These are phyloP conservation scores for Muscidifurax raptorellus DNA, from an alignment of 1,140 invertebrate species.

Conservation along the genomic window DNA sequence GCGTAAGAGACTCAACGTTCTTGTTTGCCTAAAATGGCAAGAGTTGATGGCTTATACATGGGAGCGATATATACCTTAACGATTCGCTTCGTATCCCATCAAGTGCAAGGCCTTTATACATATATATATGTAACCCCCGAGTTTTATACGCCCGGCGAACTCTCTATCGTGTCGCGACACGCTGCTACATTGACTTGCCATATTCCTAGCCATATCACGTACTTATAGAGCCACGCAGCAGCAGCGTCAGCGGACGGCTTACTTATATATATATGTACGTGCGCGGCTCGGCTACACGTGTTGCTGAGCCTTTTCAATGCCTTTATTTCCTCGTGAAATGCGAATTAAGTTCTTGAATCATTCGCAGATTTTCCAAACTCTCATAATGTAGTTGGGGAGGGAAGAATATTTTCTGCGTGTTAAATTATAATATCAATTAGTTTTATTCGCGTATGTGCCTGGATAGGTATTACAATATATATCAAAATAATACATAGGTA, in stretches of 20 bases:
- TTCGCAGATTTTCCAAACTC: neutral
- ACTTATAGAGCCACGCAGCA: neutral
- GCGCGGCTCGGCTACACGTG: neutral
- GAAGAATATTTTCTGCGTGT: no score
- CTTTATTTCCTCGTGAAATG: neutral
- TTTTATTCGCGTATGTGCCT: no score
- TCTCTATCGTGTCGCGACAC: neutral
- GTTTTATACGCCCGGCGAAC: neutral
- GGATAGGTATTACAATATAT: no score
- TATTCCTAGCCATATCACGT: constrained; percentile 21
- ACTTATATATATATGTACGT: no score
- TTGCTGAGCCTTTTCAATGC: neutral
- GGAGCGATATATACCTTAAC: neutral
- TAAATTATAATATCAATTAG: no score
- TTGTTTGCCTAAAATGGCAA: neutral
- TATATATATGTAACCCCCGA: neutral
- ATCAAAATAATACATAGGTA: no score
- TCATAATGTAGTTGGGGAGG: no score
- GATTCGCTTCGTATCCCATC: neutral
- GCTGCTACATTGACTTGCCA: constrained; percentile 3
- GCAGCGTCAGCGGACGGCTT: neutral
- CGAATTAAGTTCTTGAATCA: neutral
- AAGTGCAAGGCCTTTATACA: neutral
- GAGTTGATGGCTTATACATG: neutral
- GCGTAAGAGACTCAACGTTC: neutral